Evolutionary conservation across 2,113 vertebrate species (phyloP), one percentile per base, ranked within the genome.

Genomic region (Ptychochromis oligacanthus): DNA sequence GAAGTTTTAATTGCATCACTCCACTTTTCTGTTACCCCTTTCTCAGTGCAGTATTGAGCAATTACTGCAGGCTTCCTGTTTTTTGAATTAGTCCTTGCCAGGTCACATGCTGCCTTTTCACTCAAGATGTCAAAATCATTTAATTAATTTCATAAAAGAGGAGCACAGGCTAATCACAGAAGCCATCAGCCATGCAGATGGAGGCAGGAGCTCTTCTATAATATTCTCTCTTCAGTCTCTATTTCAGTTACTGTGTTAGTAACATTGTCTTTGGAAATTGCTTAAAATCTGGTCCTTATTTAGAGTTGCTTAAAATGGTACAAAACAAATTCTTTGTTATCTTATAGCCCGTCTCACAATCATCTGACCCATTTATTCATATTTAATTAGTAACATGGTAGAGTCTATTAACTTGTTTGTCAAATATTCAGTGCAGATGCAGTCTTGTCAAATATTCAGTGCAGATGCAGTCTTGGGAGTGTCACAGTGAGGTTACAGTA

Each of bases 1-100:
- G 38, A 83, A 81, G 62, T 84, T 86, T 78, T 91, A 91, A 91
- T 90, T 89, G 77, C 88, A 84, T 89, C 83, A 75, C 80, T 83
- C 46, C 77, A 78, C 52, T 79, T 77, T 78, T 79, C 74, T 64
- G 43, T 80, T 65, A 75, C 75, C 60, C 57, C 62, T 20, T 60
- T 87, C 74, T 86, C 40, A 22, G 34, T 40, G 62, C 20, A 80
- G 79, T 59, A 61, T 84, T 82, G 56, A 85, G 91, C 77, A 89
- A 87, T 92, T 85, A 87, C 70, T 80, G 36, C 20, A 86, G 62
- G 77, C 79, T 84, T 87, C 74, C 79, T 88, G 80, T 58, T 79
- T 85, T 89, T 83, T 86, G 77, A 85, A 86, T 92, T 61, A 88
- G 82, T 75, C 77, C 61, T 86, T 81, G 64, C 43, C 81, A 86